Evolutionary conservation across 2,113 vertebrate genomes (phyloP).

Genomic region (Megatriorchis doriae): DNA sequence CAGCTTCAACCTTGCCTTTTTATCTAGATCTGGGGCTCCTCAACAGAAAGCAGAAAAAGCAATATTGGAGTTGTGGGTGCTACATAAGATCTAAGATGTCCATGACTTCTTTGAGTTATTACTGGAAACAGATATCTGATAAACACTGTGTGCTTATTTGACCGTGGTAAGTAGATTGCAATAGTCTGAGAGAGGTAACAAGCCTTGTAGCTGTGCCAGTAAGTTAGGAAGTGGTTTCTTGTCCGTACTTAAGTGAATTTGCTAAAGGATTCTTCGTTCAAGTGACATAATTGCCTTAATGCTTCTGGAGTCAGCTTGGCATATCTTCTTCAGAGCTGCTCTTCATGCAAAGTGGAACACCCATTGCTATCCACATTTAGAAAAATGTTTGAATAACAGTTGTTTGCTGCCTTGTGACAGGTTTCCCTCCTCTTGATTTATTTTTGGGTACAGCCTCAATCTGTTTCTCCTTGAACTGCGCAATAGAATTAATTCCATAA

Average conservation of each 20-base stretch:
- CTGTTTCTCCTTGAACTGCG: slow-evolving; percentile 22
- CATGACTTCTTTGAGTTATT: not conserved
- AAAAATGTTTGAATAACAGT: not conserved
- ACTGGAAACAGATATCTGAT: not conserved
- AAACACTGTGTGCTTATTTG: not conserved
- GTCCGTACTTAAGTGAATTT: not conserved
- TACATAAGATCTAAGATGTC: not conserved
- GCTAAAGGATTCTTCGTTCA: not conserved
- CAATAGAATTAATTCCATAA: slow-evolving; percentile 56
- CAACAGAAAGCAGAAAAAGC: not conserved
- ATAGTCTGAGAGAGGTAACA: not conserved
- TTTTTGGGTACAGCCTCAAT: slow-evolving; percentile 44
- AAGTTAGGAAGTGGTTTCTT: not conserved
- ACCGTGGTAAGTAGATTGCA: not conserved
- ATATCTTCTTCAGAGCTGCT: not conserved
- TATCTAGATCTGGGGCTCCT: not conserved
- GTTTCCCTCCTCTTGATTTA: slow-evolving; percentile 15
- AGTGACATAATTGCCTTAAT: slow-evolving; percentile 12
- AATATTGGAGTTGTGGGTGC: not conserved
- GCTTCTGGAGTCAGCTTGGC: not conserved
- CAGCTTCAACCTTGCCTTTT: not conserved
- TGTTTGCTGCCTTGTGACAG: slow-evolving; percentile 32
- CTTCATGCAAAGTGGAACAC: not conserved
- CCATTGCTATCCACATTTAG: not conserved
- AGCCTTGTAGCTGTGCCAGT: not conserved